Evolutionary conservation across 2,113 vertebrate species (phyloP), one percentile per base, ranked within the genome.

Genomic region (Gulo gulo): DNA sequence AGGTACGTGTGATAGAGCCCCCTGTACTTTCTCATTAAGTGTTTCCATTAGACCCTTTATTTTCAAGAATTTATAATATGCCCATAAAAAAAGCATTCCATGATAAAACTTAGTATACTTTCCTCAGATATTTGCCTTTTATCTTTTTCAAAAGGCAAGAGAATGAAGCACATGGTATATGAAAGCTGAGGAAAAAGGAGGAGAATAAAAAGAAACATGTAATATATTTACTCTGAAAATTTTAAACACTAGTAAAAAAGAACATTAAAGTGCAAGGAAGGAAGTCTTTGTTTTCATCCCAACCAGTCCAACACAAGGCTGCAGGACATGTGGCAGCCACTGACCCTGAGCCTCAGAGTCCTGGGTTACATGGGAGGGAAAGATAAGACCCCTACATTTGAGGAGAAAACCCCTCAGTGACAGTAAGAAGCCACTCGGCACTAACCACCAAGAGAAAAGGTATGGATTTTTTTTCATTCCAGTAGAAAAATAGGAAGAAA

Each of bases 1-100:
- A 94, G 55, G 97, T 98, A 98, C 81, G 90, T 78, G 97, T 42
- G 95, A 98, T 93, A 96, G 73, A 1, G 0, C 4, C 97, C 97
- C 96, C 95, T 96, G 31, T 78, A 86, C 94, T 96, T 94, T 94
- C 94, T 98, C 88, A 96, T 74, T 94, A 57, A 98, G 94, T 21
- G 0, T 98, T 98, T 98, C 98, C 98, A 98, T 98, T 99, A 99
- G 95, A 98, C 97, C 39, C 94, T 94, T 93, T 87, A 97, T 98
- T 96, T 98, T 98, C 88, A 63, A 97, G 90, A 98, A 99, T 99
- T 99, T 99, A 99, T 96, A 98, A 98, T 96, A 84, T 23, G 24
- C 97, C 39, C 96, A 97, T 98, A 82, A 97, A 99, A 98, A 98
- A 97, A 83, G 95, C 92, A 98, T 97, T 98, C 96, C 94, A 91